Percentiles rank a stretch among this genome's conserved stretches.
Evolutionary conservation across 92 coral and sea anemone species (phyloP).

Genomic region (Paragorgia papillata): DNA sequence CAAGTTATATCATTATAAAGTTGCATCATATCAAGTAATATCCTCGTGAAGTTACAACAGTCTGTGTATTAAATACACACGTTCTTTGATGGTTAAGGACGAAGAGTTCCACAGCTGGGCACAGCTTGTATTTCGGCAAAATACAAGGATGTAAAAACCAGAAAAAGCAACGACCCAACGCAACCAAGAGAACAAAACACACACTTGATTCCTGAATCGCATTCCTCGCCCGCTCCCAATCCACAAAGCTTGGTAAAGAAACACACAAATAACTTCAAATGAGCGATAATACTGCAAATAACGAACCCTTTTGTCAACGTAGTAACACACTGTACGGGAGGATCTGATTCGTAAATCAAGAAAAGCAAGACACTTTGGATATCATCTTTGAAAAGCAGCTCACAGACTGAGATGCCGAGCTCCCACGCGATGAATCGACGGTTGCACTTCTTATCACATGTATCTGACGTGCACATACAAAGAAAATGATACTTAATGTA

Average conservation of each 20-base stretch:
- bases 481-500: conserved; percentile 12
- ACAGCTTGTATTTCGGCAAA: not conserved
- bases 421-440: not conserved
- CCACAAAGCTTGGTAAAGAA: conserved; percentile 12
- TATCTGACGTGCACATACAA: not conserved
- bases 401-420: not conserved
- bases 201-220: not conserved
- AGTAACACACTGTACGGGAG: not conserved
- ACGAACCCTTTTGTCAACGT: not conserved
- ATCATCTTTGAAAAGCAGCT: conserved; percentile 12
- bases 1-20: too few species aligned
- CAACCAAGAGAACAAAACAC: not conserved
- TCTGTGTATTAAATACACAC: not conserved
- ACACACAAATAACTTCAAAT: conserved; percentile 19
- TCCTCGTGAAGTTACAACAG: too few species aligned
- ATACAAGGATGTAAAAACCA: not conserved
- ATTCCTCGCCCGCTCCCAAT: conserved; percentile 19
- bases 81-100: not conserved
- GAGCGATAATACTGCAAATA: conserved; percentile 18
- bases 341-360: not conserved
- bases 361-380: conserved; percentile 11
- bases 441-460: not conserved
- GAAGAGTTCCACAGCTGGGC: not conserved
- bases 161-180: not conserved
- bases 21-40: too few species aligned